Conservation (phyloP, 2,797 vertebrate genomes). For the Karalla daura region DNA sequence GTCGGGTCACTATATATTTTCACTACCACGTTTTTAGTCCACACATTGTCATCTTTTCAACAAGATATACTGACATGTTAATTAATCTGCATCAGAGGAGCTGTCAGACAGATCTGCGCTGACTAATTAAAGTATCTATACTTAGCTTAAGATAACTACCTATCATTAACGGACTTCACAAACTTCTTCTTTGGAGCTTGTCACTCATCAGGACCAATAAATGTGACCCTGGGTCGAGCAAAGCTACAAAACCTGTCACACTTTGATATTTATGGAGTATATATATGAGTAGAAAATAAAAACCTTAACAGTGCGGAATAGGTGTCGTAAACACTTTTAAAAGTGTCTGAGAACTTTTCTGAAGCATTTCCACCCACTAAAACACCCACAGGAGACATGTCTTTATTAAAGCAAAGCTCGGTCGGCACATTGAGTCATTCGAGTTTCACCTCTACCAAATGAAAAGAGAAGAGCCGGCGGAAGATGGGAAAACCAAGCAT, state of each 20-base stretch:
- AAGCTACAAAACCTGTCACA: not conserved
- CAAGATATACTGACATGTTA: too few species aligned
- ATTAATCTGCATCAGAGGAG: too few species aligned
- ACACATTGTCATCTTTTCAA: too few species aligned
- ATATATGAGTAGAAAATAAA: slow-evolving; percentile 13
- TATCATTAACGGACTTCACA: too few species aligned
- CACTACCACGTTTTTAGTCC: too few species aligned
- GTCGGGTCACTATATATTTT: too few species aligned
- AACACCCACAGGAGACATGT: slow-evolving; percentile 2
- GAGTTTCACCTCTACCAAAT: slow-evolving; percentile 12
- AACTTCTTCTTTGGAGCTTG: too few species aligned
- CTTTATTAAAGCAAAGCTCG: slow-evolving; percentile 27
- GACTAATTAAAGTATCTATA: too few species aligned
- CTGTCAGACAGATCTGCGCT: too few species aligned
- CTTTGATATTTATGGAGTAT: not conserved
- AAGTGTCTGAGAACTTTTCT: slow-evolving; percentile 6
- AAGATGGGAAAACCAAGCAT: not conserved
- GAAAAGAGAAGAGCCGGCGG: not conserved
- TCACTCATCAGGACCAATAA: too few species aligned
- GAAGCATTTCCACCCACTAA: not conserved
- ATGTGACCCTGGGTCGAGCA: too few species aligned
- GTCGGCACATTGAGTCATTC: slow-evolving; percentile 1
- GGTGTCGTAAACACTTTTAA: not conserved
- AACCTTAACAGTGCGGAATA: not conserved
- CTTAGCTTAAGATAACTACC: too few species aligned